These are phyloP conservation scores for Ctenoplectra terminalis DNA, from an alignment of 1,140 invertebrate species.

Conservation along the genomic window DNA sequence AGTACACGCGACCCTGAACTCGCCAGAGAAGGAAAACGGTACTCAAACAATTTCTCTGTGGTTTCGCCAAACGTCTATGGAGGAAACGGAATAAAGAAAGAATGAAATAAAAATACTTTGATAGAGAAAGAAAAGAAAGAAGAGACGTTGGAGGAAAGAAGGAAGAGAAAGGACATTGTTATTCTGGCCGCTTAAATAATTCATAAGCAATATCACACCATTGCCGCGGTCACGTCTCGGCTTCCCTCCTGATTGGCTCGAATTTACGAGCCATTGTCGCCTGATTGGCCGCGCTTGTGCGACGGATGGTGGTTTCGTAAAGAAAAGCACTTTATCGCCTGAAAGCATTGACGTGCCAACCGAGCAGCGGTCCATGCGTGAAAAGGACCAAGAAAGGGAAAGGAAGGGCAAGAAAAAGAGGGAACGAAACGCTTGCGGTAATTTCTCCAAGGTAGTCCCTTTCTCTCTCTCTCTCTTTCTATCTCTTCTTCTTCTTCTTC, in stretches of 20 bases:
- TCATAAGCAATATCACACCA: slow-evolving; percentile 80
- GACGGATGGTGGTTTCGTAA: slow-evolving; percentile 73
- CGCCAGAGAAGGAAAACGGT: neutral
- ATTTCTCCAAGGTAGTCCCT: slow-evolving; percentile 53
- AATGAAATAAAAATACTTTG: neutral
- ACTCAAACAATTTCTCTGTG: neutral
- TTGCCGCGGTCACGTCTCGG: slow-evolving; percentile 79
- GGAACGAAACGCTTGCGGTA: slow-evolving; percentile 68
- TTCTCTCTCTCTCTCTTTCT: slow-evolving; percentile 5
- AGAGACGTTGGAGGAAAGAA: slow-evolving; percentile 12
- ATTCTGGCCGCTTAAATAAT: slow-evolving; percentile 79
- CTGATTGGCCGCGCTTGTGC: slow-evolving; percentile 81
- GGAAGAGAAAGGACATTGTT: slow-evolving; percentile 53
- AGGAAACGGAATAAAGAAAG: neutral
- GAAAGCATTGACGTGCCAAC: slow-evolving; percentile 68
- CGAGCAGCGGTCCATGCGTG: slow-evolving; percentile 38
- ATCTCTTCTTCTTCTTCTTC: slow-evolving; percentile 9
- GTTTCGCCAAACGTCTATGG: neutral
- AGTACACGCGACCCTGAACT: neutral
- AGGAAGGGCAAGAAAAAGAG: slow-evolving; percentile 33
- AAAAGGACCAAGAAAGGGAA: slow-evolving; percentile 33
- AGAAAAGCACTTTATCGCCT: slow-evolving; percentile 78
- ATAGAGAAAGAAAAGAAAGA: neutral
- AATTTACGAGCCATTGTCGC: slow-evolving; percentile 82
- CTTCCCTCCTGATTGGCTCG: slow-evolving; percentile 79